phyloP scores from a whole-genome alignment of 2,888 invertebrate genomes.

The Busseola fusca region DNA sequence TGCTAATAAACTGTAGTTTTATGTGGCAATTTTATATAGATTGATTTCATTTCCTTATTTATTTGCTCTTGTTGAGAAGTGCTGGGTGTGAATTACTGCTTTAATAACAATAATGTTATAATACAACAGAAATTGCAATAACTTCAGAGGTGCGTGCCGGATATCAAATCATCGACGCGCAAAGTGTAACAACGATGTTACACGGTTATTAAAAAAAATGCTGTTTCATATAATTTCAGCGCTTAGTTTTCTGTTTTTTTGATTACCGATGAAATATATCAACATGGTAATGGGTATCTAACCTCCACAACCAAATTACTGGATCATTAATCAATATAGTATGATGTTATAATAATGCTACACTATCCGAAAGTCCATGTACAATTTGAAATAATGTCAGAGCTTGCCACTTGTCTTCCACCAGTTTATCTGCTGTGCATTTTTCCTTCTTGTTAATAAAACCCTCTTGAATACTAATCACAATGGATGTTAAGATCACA shows the following conservation, averaged over 20 bases:
- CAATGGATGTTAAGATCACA: constrained; percentile 9
- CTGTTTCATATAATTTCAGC: background rate
- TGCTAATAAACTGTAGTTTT: constrained; percentile 35
- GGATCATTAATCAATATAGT: no score
- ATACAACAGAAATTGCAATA: background rate
- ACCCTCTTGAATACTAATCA: constrained; percentile 17
- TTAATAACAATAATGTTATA: background rate
- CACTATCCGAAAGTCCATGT: no score
- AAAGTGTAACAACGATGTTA: background rate
- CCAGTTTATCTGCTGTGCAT: background rate
- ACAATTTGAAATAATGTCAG: background rate
- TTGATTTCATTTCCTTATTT: constrained; percentile 18
- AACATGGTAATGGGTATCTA: no score
- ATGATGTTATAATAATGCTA: no score
- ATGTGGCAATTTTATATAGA: constrained; percentile 12
- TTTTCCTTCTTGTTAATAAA: background rate
- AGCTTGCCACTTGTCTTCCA: background rate
- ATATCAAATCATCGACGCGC: background rate
- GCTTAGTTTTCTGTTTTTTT: background rate
- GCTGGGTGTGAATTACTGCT: background rate
- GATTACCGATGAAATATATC: no score
- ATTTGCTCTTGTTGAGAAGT: background rate
- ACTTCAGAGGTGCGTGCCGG: background rate
- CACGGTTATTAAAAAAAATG: background rate
- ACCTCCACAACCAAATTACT: no score